A percentile compares a stretch with the other conserved stretches of the same genome.
These are phyloP conservation scores for Gopherus evgoodei DNA, from an alignment of 2,113 vertebrate species.

Conservation along the genomic window DNA sequence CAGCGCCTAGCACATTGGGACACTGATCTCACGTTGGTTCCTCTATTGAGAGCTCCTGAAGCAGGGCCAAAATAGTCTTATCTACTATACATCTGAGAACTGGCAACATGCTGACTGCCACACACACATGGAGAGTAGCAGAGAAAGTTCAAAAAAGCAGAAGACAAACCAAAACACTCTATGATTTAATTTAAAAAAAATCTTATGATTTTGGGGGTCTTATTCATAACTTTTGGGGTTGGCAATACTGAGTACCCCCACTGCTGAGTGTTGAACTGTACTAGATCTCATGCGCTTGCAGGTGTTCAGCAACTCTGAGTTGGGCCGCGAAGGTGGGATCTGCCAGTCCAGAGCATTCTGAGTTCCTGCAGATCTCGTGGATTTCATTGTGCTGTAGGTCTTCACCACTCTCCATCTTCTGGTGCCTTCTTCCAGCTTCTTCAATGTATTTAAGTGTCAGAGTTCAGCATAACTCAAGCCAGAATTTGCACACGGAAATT, in stretches of 20 bases:
- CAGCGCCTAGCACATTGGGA: not conserved
- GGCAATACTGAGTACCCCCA: not conserved
- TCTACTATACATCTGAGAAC: not conserved
- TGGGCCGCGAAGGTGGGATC: not conserved
- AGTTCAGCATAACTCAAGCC: not conserved
- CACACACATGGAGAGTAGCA: not conserved
- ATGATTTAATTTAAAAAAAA: not conserved
- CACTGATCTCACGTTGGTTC: not conserved
- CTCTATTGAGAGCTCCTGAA: not conserved
- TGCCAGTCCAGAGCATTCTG: not conserved
- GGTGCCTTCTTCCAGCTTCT: not conserved
- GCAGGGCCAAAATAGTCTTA: not conserved
- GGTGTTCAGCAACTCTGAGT: not conserved
- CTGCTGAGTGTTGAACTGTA: not conserved
- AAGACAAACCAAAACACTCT: not conserved
- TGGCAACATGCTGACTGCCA: not conserved
- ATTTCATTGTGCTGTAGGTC: not conserved
- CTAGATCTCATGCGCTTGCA: not conserved
- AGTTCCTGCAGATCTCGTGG: not conserved
- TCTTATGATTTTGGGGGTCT: not conserved
- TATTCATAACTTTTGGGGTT: not conserved
- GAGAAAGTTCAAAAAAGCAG: not conserved
- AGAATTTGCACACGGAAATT: not conserved
- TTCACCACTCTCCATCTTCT: not conserved
- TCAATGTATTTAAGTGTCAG: not conserved